These are phyloP conservation scores for Lontra canadensis DNA, from an alignment of 2,113 vertebrate genomes.

Conservation along the genomic window DNA sequence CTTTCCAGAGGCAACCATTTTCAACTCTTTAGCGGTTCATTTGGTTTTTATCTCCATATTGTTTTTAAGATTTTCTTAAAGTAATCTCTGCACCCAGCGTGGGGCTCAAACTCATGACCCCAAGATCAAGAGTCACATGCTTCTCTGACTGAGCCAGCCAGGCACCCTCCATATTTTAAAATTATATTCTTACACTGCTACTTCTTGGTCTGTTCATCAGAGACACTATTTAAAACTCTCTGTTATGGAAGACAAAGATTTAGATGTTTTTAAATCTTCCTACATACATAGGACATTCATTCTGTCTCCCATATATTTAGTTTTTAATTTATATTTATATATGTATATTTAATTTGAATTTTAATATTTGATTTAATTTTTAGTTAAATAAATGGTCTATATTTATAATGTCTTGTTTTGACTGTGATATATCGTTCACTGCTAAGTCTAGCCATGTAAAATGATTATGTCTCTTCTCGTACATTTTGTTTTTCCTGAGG, in stretches of 20 bases:
- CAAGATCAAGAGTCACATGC: background rate
- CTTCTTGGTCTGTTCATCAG: background rate
- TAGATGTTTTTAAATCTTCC: background rate
- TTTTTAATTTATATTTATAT: constrained; percentile 39
- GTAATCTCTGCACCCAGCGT: background rate
- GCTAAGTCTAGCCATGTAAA: constrained; percentile 27
- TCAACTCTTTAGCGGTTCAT: background rate
- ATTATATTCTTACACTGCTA: background rate
- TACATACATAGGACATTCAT: background rate
- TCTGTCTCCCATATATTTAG: background rate
- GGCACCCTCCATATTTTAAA: background rate
- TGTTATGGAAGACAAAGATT: constrained; percentile 6
- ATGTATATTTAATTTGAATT: constrained; percentile 26
- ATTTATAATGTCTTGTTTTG: constrained; percentile 48
- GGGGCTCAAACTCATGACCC: background rate
- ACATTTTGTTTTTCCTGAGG: constrained; percentile 50
- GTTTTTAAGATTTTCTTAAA: background rate
- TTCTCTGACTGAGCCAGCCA: background rate
- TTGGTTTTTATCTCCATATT: constrained; percentile 20
- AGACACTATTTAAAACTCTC: background rate
- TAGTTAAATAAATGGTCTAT: background rate
- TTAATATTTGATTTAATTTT: constrained; percentile 28
- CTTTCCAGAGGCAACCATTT: background rate
- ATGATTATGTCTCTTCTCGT: constrained; percentile 52
- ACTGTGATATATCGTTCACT: constrained; percentile 19